Evolutionary conservation across 30 jellyfish, hydroid and myxozoan species (phyloP).

Genomic region (Mastigias papua): DNA sequence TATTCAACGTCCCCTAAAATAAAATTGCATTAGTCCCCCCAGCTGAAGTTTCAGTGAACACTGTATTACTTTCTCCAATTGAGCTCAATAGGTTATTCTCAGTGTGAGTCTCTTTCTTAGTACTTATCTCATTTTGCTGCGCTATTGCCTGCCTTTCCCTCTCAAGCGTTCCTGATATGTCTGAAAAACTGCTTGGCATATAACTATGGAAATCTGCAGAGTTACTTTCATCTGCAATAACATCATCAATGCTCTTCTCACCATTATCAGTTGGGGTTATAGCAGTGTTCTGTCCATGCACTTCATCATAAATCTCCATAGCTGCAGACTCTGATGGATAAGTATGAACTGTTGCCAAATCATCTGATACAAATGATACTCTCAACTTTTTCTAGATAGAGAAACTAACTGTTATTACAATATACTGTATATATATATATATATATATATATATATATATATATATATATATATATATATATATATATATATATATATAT

Average conservation of each 20-base stretch:
- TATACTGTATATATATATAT: too few species aligned
- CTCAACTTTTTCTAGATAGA: constrained; percentile 7
- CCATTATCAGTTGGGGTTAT: background rate
- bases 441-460: too few species aligned
- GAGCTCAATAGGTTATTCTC: background rate
- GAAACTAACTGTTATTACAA: too few species aligned
- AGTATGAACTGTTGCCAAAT: constrained; percentile 48
- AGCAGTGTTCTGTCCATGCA: too few species aligned
- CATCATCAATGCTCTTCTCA: constrained; percentile 24
- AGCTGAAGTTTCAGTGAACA: constrained; percentile 50
- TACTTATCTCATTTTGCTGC: background rate
- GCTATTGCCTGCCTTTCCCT: constrained; percentile 40
- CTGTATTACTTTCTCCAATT: background rate
- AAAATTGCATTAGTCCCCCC: constrained; percentile 39
- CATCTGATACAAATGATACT: constrained; percentile 45
- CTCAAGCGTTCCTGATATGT: constrained; percentile 34
- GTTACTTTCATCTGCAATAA: background rate
- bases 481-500: too few species aligned
- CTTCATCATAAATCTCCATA: constrained; percentile 52
- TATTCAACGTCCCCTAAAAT: background rate
- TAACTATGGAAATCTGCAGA: constrained; percentile 35
- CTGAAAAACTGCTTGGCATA: constrained; percentile 37
- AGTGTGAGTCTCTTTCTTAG: background rate
- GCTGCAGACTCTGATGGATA: constrained; percentile 73
- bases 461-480: too few species aligned